phyloP scores from a whole-genome alignment of 1,140 invertebrate species.

The Holotrichia oblita region DNA sequence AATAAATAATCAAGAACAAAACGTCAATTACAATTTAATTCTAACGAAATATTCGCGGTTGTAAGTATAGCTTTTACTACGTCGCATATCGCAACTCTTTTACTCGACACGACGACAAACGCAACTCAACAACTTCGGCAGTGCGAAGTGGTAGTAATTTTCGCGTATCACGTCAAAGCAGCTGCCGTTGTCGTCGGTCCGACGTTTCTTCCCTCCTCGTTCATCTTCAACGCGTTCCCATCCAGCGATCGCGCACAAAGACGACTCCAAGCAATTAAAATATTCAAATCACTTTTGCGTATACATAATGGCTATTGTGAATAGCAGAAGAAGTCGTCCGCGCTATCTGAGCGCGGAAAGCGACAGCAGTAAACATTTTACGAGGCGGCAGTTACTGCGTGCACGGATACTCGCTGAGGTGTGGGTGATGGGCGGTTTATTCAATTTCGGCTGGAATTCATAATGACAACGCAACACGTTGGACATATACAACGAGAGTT shows the following conservation, averaged over 20 bases:
- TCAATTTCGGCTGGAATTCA: slow-evolving; percentile 24
- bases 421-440: slow-evolving; percentile 14
- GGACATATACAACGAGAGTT: slow-evolving; percentile 12
- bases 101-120: not conserved
- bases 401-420: not conserved
- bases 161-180: too few relatives aligned
- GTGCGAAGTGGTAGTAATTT: too few relatives aligned
- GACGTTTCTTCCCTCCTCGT: not conserved
- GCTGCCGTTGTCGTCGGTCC: not conserved
- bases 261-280: slow-evolving; percentile 15
- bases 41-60: not conserved
- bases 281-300: slow-evolving; percentile 23
- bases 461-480: slow-evolving; percentile 28
- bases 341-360: not conserved
- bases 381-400: not conserved
- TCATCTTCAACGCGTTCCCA: not conserved
- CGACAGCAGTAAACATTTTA: slow-evolving; percentile 26
- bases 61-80: not conserved
- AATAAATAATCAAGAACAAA: not conserved
- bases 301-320: slow-evolving; percentile 14
- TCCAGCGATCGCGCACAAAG: not conserved
- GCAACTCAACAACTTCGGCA: too few relatives aligned
- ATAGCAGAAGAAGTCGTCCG: not conserved
- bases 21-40: slow-evolving; percentile 32
- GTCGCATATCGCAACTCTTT: slow-evolving; percentile 7